Evolutionary conservation across 2,888 invertebrate genomes (phyloP), one percentile per base, ranked within the genome.

Genomic region (Brachyptera putata): DNA sequence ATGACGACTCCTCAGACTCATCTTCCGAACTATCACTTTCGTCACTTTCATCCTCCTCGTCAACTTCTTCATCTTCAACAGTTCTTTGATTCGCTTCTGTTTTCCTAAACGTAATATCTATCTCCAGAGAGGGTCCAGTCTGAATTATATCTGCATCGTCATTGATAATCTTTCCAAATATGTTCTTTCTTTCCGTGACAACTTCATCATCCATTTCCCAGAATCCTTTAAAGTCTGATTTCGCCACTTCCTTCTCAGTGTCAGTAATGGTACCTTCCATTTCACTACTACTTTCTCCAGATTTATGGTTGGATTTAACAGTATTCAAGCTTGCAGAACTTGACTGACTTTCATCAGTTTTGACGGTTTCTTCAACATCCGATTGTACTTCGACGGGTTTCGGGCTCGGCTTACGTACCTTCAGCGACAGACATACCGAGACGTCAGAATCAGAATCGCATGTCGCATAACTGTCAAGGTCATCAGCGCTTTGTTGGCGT

Each of bases 21-120:
- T 53, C 50, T 21, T 39, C 46, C 36, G 41, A n/a, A 1, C 14
- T 16, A 3, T 14, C 18, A 22, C 36, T 46, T 25, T 58, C 37
- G 11, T 24, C 39, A 71, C 71, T 14, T 59, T 65, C 37, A 41
- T 58, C 30, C 62, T 65, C 41, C 62, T 67, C 64, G 46, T 75
- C 73, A 5, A 70, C 70, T 16, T 68, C 67, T 58, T 72, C 72
- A 56, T 71, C 70, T 57, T 70, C 71, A 72, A n/a, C n/a, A n/a
- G n/a, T n/a, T n/a, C n/a, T n/a, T n/a, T n/a, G n/a, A n/a, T n/a
- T n/a, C n/a, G n/a, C n/a, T n/a, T n/a, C n/a, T n/a, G n/a, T n/a
- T 25, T 24, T 43, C 21, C 16, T 14, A 21, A 21, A 14, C 4
- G 11, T 11, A 4, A 43, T 43, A n/a, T 18, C 43, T 11, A 43